Evolutionary conservation across 2,113 vertebrate species (phyloP), one percentile per base, ranked within the genome.

Genomic region (Okapia johnstoni): DNA sequence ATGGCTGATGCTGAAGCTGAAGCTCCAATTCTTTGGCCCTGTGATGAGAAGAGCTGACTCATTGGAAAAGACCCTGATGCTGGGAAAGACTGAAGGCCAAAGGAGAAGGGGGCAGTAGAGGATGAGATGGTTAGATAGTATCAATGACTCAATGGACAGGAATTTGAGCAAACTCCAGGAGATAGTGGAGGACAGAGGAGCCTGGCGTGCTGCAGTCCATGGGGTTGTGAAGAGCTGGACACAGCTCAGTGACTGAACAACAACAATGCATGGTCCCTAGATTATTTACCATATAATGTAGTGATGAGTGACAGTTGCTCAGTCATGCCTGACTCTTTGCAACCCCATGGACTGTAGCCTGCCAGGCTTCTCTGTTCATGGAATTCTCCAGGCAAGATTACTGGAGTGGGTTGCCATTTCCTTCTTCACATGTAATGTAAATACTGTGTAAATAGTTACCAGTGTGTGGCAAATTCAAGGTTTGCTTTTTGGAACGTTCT

Each of bases 191-290:
- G 10, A 73, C 66, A 73, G 66, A 2, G 36, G 66, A 73, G 66
- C 66, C 36, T 73, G 21, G 19, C 0, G 0, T 40, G 19, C 19
- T 73, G 36, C 5, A 40, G 66, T 73, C 66, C 66, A 40, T 0
- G 1, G 66, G 66, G 5, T 40, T 0, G 0, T 36, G 40, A 73
- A 25, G 36, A 73, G 40, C 3, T 23, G 36, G 19, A 40, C n/a
- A 23, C 66, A 73, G n/a, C 36, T 40, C 40, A 73, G 21, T 40
- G 66, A 40, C 36, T 40, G 36, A 25, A 73, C 36, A 40, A 40
- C 19, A 23, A 13, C 36, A 73, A 40, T 73, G 36, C 10, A 6
- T 73, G 11, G 50, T 81, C 50, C 52, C 33, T 54, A 36, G 50
- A 36, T 36, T 81, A 81, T n/a, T 36, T 81, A 54, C 19, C 33